Base-by-base conservation (phyloP, 2,888 invertebrate genomes). In the Eretmocerus hayati region DNA sequence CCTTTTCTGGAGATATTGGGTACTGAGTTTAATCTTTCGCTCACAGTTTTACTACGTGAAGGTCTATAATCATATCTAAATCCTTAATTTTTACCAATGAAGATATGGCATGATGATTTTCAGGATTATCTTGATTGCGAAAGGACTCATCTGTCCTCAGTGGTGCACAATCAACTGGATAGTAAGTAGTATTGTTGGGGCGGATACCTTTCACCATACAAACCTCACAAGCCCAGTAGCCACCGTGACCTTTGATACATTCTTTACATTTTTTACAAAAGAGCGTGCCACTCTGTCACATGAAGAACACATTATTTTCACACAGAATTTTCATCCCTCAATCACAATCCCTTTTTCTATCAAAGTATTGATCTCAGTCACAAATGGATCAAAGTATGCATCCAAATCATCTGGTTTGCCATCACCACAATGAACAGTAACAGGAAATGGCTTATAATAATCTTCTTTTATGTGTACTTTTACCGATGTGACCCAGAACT, bases 401-500 rank as follows among this genome's bases (percentile, higher is more conserved):
- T 32, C 20, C 2, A 33, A n/a, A 15, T 11, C 9, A 3, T 20
- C 8, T 2, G 42, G 42, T 20, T 32, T 33, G 2, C 42, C 33
- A 2, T 33, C 21, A 16, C 42, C 42, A 32, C 42, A 32, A 15
- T 32, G 15, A 2, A 32, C 21, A 3, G 33, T 6, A 15, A 42
- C 18, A 2, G 13, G 4, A 45, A 56, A 59, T 20, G 56, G 57
- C 36, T 46, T 49, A 48, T 58, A 59, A 2, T 50, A 8, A 26
- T 52, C 50, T 4, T 38, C 22, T 9, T 56, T 16, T 38, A 19
- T 43, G 35, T 42, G 42, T 21, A 57, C 23, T 36, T 50, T 55
- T 13, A 51, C 50, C 15, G 54, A 45, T 23, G 56, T 54, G 13
- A 54, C 54, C 55, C 55, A 59, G n/a, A 55, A 48, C 44, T 51